Base-by-base conservation (phyloP, 2,797 vertebrate species). In the Neomorphus geoffroyi region DNA sequence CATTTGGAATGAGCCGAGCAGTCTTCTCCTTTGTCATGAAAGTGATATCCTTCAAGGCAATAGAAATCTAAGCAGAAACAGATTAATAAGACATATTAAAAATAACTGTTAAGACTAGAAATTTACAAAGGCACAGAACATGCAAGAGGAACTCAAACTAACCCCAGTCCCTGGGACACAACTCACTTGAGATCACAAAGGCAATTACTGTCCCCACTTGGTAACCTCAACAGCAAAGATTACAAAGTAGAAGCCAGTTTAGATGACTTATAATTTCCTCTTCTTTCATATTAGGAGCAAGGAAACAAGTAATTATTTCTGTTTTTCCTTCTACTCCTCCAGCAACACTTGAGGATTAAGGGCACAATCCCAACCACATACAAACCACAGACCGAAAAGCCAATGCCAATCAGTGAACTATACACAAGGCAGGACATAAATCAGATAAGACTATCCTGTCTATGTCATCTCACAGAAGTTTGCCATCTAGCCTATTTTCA, bases 11-110 rank as follows among this genome's bases (percentile, higher is more conserved):
- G 81, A 99, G 98, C 32, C 98, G 98, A 78, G 99, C 99, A 0
- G 98, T 99, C 97, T 99, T 99, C 96, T 99, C 99, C 96, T 98
- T 98, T 66, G 98, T 98, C 97, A 99, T 98, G 66, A 98, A 95
- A 23, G 92, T 98, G 94, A 99, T 98, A 74, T 99, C 98, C 97
- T 98, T 98, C 90, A 99, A 98, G 65, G 96, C 96, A 93, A 99
- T 92, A 57, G 95, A 97, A 93, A 99, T 98, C 99, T 99, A 95
- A 88, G 91, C 50, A 93, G 39, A 93, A 67, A 86, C 58, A 87
- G 70, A 81, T 93, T 54, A 89, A 33, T 32, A 73, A 60, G 35
- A 53, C 8, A 35, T 8, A 80, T 37, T 77, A 41, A 65, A 64
- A 78, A 32, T 30, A 56, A 33, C 4, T 17, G 11, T 67, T 80